Evolutionary conservation across 2,797 vertebrate genomes (phyloP).

Genomic region (Typhlichthys subterraneus): DNA sequence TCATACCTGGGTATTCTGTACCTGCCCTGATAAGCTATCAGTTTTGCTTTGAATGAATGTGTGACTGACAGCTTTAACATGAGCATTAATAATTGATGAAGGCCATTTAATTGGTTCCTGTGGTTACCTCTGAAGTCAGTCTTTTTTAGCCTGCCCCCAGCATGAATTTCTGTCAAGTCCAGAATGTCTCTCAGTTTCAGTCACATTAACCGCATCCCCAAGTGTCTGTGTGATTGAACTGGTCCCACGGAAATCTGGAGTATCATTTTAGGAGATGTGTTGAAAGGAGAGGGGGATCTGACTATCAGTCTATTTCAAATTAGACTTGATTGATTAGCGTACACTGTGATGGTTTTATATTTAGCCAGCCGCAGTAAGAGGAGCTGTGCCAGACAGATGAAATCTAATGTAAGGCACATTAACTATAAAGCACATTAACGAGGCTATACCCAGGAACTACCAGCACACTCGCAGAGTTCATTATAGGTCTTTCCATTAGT

Average conservation of each 20-base stretch:
- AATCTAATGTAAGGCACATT: slow-evolving; percentile 57
- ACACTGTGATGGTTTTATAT: slow-evolving; percentile 55
- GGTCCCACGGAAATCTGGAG: slow-evolving; percentile 37
- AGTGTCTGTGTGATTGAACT: slow-evolving; percentile 50
- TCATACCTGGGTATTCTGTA: slow-evolving; percentile 10
- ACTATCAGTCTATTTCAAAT: slow-evolving; percentile 53
- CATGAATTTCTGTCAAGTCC: slow-evolving; percentile 46
- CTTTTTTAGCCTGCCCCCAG: slow-evolving; percentile 48
- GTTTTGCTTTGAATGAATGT: slow-evolving; percentile 40
- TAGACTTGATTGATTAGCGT: slow-evolving; percentile 56
- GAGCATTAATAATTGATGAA: slow-evolving; percentile 52
- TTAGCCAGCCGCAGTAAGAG: slow-evolving; percentile 43
- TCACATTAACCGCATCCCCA: slow-evolving; percentile 51
- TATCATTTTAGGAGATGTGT: slow-evolving; percentile 55
- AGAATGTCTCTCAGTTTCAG: slow-evolving; percentile 50
- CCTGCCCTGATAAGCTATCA: slow-evolving; percentile 16
- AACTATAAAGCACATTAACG: slow-evolving; percentile 37
- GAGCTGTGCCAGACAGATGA: slow-evolving; percentile 38
- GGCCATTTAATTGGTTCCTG: slow-evolving; percentile 60
- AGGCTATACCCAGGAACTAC: slow-evolving; percentile 18
- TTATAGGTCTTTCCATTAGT: slow-evolving; percentile 28
- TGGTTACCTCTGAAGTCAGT: slow-evolving; percentile 45
- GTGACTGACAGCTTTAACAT: slow-evolving; percentile 55
- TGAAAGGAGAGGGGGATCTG: slow-evolving; percentile 27
- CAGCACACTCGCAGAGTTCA: slow-evolving; percentile 15